phyloP scores from a whole-genome alignment of 92 coral and sea anemone genomes.

The Muricea muricata region DNA sequence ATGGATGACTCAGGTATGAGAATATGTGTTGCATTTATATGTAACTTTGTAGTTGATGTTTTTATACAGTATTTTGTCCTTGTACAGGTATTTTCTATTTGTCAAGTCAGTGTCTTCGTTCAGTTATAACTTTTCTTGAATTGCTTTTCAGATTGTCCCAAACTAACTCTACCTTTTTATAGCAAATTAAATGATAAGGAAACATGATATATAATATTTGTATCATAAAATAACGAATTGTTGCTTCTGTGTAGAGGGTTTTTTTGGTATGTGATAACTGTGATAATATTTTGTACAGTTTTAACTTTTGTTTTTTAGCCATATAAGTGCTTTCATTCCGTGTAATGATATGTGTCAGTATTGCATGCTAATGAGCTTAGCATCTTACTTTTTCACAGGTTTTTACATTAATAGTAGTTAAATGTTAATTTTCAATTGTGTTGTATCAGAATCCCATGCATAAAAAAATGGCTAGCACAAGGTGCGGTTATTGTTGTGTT shows the following conservation, averaged over 20 bases:
- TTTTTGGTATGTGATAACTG: background rate
- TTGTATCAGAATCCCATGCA: too few species aligned
- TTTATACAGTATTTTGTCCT: background rate
- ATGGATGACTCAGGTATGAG: constrained; percentile 9
- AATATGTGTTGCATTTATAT: background rate
- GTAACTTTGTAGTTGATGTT: too few species aligned
- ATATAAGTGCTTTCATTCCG: too few species aligned
- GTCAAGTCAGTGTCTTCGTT: background rate
- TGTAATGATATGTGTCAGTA: too few species aligned
- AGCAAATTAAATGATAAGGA: background rate
- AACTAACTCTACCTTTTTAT: too few species aligned
- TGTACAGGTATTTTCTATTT: background rate
- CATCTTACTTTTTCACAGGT: background rate
- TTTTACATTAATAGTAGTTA: background rate
- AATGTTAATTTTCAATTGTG: constrained; percentile 13
- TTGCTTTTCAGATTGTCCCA: constrained; percentile 16
- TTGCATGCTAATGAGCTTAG: too few species aligned
- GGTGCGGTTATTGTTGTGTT: too few species aligned
- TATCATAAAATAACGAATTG: background rate
- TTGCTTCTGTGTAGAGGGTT: background rate
- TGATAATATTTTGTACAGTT: background rate
- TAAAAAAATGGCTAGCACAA: too few species aligned
- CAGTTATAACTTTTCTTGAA: background rate
- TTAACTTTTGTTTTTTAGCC: too few species aligned
- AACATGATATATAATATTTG: background rate